These are phyloP conservation scores for Pissodes strobi DNA, from an alignment of 1,140 invertebrate genomes.

Conservation along the genomic window DNA sequence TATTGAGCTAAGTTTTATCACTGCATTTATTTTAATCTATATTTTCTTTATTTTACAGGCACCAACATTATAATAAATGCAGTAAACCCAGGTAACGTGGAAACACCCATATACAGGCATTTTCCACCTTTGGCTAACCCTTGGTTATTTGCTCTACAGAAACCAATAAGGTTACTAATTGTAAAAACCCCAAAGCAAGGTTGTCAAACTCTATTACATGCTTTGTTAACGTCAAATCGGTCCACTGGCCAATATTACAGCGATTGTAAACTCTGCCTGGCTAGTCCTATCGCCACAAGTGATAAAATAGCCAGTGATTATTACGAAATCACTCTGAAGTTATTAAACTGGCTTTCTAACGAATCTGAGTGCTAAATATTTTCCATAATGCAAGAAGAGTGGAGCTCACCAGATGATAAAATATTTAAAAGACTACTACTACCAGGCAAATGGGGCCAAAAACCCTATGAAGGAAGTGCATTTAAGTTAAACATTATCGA, in stretches of 20 bases:
- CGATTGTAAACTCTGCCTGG: constrained; percentile 46
- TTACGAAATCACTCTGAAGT: constrained; percentile 47
- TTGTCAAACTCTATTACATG: constrained; percentile 51
- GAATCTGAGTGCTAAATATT: constrained; percentile 50
- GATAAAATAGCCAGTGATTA: constrained; percentile 44
- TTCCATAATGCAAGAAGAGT: constrained; percentile 14
- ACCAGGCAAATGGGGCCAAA: constrained; percentile 39
- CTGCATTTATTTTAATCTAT: not conserved
- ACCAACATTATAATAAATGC: constrained; percentile 51
- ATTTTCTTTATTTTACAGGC: constrained; percentile 40
- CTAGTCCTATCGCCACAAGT: constrained; percentile 41
- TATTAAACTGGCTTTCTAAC: constrained; percentile 41
- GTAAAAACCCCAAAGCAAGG: constrained; percentile 53
- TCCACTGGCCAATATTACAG: constrained; percentile 51
- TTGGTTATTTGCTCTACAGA: constrained; percentile 49
- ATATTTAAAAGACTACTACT: constrained; percentile 44
- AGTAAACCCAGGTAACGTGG: constrained; percentile 56
- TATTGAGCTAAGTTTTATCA: not conserved
- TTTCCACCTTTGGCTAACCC: constrained; percentile 50
- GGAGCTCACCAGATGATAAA: constrained; percentile 47
- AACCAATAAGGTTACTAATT: constrained; percentile 49
- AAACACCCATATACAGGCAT: constrained; percentile 52
- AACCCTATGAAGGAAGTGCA: constrained; percentile 48
- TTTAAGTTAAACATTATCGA: constrained; percentile 46
- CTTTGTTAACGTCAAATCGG: constrained; percentile 47